phyloP scores from a whole-genome alignment of 2,888 invertebrate species.

The Colletes collaris region DNA sequence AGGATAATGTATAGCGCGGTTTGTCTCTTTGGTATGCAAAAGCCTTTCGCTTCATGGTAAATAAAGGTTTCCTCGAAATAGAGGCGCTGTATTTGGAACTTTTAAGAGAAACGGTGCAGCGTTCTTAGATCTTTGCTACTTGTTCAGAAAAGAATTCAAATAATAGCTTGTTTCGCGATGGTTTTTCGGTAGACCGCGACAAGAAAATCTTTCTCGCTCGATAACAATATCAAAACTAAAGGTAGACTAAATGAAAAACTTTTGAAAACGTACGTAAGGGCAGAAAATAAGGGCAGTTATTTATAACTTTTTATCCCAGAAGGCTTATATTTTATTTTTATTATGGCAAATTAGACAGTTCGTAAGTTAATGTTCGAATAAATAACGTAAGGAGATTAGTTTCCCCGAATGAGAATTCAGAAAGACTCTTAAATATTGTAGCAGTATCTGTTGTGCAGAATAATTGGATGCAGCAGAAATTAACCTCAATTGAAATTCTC shows the following conservation, averaged over 20 bases:
- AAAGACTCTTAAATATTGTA: too few relatives aligned
- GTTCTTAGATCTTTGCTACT: conserved; percentile 37
- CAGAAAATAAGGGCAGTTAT: too few relatives aligned
- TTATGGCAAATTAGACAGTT: too few relatives aligned
- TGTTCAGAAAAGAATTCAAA: conserved; percentile 43
- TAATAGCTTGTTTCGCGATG: conserved; percentile 38
- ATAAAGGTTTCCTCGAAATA: conserved; percentile 44
- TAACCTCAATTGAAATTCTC: too few relatives aligned
- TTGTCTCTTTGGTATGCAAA: conserved; percentile 43
- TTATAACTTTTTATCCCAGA: too few relatives aligned
- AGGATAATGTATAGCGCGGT: conserved; percentile 33
- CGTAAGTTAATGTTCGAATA: too few relatives aligned
- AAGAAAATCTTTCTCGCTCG: conserved; percentile 26
- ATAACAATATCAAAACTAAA: neutral
- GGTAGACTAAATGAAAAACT: neutral
- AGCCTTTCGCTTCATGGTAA: conserved; percentile 49
- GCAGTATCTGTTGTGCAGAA: too few relatives aligned
- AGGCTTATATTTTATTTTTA: too few relatives aligned
- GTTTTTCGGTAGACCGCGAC: conserved; percentile 29
- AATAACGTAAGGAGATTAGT: too few relatives aligned
- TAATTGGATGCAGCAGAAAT: too few relatives aligned
- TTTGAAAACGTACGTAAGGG: too few relatives aligned
- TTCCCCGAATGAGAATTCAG: too few relatives aligned
- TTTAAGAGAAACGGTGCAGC: conserved; percentile 39
- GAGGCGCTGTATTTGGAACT: conserved; percentile 44